Evolutionary conservation across 2,797 vertebrate genomes (phyloP).

Genomic region (Neoniphon sammara): DNA sequence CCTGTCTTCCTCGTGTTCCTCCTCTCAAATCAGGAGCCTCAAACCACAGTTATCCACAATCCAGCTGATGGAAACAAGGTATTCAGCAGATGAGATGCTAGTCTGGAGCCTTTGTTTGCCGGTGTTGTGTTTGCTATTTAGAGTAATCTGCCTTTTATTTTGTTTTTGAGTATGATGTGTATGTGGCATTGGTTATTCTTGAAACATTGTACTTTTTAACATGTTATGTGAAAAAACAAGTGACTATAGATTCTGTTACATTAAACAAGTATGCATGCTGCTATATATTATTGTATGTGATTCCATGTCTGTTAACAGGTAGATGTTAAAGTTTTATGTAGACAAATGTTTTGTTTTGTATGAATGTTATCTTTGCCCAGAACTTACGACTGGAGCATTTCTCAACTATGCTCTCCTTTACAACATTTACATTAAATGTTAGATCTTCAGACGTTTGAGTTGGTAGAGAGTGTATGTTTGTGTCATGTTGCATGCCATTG

Average conservation of each 20-base stretch:
- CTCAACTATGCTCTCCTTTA: too few relatives aligned
- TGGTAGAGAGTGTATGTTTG: background rate
- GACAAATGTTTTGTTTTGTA: background rate
- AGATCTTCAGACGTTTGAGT: background rate
- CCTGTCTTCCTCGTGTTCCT: slow-evolving; percentile 71
- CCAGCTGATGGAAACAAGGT: slow-evolving; percentile 99
- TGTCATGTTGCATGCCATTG: background rate
- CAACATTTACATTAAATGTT: background rate
- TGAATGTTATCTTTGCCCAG: background rate
- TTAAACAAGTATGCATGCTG: slow-evolving; percentile 55
- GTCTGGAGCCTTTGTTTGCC: slow-evolving; percentile 43
- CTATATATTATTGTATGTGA: background rate
- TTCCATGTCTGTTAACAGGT: background rate
- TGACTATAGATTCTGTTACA: background rate
- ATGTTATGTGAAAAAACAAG: background rate
- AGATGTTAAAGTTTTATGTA: background rate
- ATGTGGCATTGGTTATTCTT: slow-evolving; percentile 27
- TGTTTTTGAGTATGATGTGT: slow-evolving; percentile 42
- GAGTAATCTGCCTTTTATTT: slow-evolving; percentile 34
- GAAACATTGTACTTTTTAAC: background rate
- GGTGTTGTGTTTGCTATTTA: slow-evolving; percentile 19
- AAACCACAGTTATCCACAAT: slow-evolving; percentile 99
- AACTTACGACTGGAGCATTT: background rate
- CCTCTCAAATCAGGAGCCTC: slow-evolving; percentile 92
- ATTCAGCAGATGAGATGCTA: slow-evolving; percentile 72